Base-by-base conservation (phyloP, 2,113 vertebrate species). In the Chionis minor region DNA sequence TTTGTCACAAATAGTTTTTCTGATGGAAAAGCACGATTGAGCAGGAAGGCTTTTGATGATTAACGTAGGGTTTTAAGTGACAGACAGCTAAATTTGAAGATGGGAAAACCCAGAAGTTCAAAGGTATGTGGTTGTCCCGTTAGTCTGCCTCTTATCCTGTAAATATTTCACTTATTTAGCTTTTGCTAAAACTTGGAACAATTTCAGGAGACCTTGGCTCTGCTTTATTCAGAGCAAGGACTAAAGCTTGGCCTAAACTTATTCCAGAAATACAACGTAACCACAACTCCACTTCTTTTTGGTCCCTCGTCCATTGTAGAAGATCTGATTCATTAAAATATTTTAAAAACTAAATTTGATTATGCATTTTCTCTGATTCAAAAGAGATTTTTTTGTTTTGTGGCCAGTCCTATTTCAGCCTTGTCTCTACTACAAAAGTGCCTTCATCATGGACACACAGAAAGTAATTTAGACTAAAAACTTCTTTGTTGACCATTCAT, bases 391-490 rank as follows among this genome's bases (percentile, higher is more conserved):
- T 89, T 88, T 75, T 85, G 44, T 40, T 62, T 82, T 55, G 32
- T 75, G 52, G 22, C 40, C 51, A 77, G n/a, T 30, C 67, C 49
- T 81, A 4, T 75, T 94, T 58, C 65, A 94, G 73, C 56, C 19
- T 28, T 81, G 66, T 65, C 58, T 92, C 32, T 45, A 6, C 45
- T 66, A 62, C 78, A 56, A 14, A 91, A 87, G 14, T 33, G 33
- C 23, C 54, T 91, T 91, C 61, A 2, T 91, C 81, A 32, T 0
- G 0, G 47, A 27, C 54, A 72, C 9, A 30, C 2, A 28, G 49
- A 49, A 85, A 30, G 49, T 79, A 92, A 87, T 91, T 94, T 81
- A 85, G 73, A 65, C 52, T 89, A 16, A 95, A 94, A 75, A 45
- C 85, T 91, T 79, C 85, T 91, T 81, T 92, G 66, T 82, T 94